Conservation (phyloP, 2,797 vertebrate genomes). For the Gallinago solitaria region DNA sequence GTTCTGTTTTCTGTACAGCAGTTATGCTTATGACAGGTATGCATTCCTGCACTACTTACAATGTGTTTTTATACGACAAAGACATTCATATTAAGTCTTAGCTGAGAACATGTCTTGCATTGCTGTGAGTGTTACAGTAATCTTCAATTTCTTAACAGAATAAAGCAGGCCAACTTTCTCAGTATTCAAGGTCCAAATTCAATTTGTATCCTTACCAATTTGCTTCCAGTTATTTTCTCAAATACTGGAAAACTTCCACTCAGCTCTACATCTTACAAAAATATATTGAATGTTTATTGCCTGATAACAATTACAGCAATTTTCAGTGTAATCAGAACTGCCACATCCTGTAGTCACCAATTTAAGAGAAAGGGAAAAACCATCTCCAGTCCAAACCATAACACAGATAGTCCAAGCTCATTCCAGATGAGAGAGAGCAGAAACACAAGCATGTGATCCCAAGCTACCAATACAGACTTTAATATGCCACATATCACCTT, state of each 20-base stretch:
- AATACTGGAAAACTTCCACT: constrained; percentile 47
- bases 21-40: constrained; percentile 51
- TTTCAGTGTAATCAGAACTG: constrained; percentile 54
- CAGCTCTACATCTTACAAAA: constrained; percentile 27
- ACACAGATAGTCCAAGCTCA: constrained; percentile 25
- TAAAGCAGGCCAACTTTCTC: constrained; percentile 30
- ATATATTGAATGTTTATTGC: constrained; percentile 62
- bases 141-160: constrained; percentile 39
- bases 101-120: constrained; percentile 29
- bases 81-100: constrained; percentile 49
- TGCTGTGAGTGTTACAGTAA: constrained; percentile 34
- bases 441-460: constrained; percentile 37
- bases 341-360: constrained; percentile 65
- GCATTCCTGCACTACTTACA: constrained; percentile 42
- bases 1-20: constrained; percentile 71
- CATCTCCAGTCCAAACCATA: constrained; percentile 42
- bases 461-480: constrained; percentile 28
- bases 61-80: constrained; percentile 36
- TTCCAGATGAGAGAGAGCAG: constrained; percentile 32
- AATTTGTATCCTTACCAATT: constrained; percentile 41
- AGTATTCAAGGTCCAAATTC: constrained; percentile 32
- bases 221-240: constrained; percentile 49
- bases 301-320: constrained; percentile 62
- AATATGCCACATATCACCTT: constrained; percentile 48
- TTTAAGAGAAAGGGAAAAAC: constrained; percentile 56